These are phyloP conservation scores for Zaprionus kolodkinae DNA, from an alignment of 1,140 invertebrate genomes.

Conservation along the genomic window DNA sequence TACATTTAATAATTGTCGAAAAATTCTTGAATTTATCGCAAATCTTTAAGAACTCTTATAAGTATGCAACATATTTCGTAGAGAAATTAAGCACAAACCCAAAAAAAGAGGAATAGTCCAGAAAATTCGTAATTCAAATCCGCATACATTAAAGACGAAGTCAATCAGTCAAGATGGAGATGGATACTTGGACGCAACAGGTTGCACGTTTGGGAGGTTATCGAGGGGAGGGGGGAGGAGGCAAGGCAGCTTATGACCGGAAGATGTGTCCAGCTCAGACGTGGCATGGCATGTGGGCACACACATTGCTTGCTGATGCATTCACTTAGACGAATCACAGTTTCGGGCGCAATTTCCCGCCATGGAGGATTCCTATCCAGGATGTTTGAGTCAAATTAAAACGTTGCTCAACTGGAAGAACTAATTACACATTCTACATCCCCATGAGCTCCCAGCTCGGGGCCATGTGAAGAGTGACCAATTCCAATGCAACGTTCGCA, in stretches of 20 bases:
- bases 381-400: slow-evolving; percentile 26
- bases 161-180: background rate
- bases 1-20: no score
- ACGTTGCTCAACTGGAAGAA: slow-evolving; percentile 32
- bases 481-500: slow-evolving; percentile 12
- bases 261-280: background rate
- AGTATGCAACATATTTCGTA: background rate
- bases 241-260: slow-evolving; percentile 3
- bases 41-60: background rate
- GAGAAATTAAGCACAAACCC: background rate
- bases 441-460: background rate
- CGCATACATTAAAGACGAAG: background rate
- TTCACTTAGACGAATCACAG: slow-evolving; percentile 6
- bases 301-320: slow-evolving; percentile 2
- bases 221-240: no score
- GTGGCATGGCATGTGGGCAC: background rate
- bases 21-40: background rate
- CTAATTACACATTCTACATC: slow-evolving; percentile 29
- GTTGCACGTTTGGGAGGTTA: background rate
- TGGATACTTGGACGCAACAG: slow-evolving; percentile 14
- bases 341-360: background rate
- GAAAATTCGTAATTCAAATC: no score
- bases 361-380: background rate
- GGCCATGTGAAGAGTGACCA: background rate
- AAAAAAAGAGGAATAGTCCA: no score